Conservation (phyloP, 2,888 invertebrate genomes). For the Augochlorella aurata region DNA sequence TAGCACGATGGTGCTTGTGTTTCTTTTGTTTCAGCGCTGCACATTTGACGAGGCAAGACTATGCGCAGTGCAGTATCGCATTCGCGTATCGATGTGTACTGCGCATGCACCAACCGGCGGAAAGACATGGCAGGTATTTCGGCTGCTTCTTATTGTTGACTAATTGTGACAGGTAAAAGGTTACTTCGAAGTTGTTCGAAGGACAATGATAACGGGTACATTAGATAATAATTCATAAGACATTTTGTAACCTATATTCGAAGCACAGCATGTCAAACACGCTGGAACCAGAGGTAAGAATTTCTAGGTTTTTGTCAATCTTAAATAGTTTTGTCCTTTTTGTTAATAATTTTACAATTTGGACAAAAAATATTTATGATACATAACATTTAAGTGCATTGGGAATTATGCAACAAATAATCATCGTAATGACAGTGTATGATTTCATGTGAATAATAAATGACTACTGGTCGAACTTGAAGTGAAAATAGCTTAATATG, state of each 20-base stretch:
- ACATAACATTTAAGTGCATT: neutral
- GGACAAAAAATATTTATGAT: neutral
- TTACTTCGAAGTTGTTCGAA: neutral
- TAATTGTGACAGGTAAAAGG: slow-evolving; percentile 45
- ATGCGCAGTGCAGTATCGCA: slow-evolving; percentile 58
- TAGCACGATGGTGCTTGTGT: slow-evolving; percentile 13
- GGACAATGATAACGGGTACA: slow-evolving; percentile 35
- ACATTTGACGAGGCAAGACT: slow-evolving; percentile 26
- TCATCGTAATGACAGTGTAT: too few relatives aligned
- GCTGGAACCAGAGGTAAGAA: slow-evolving; percentile 67
- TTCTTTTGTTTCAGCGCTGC: slow-evolving; percentile 14
- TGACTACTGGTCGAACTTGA: neutral
- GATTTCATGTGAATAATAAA: neutral
- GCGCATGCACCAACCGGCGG: slow-evolving; percentile 70
- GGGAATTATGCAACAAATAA: neutral
- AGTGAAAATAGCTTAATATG: neutral
- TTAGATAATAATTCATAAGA: slow-evolving; percentile 28
- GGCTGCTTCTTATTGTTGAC: slow-evolving; percentile 66
- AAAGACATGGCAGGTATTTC: slow-evolving; percentile 69
- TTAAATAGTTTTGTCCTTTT: neutral
- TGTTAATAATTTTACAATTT: neutral
- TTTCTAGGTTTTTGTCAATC: slow-evolving; percentile 10
- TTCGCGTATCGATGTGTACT: slow-evolving; percentile 44
- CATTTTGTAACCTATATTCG: slow-evolving; percentile 11
- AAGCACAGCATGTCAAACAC: slow-evolving; percentile 59